phyloP scores from a whole-genome alignment of 2,113 vertebrate species.

The Zosterops japonicus region DNA sequence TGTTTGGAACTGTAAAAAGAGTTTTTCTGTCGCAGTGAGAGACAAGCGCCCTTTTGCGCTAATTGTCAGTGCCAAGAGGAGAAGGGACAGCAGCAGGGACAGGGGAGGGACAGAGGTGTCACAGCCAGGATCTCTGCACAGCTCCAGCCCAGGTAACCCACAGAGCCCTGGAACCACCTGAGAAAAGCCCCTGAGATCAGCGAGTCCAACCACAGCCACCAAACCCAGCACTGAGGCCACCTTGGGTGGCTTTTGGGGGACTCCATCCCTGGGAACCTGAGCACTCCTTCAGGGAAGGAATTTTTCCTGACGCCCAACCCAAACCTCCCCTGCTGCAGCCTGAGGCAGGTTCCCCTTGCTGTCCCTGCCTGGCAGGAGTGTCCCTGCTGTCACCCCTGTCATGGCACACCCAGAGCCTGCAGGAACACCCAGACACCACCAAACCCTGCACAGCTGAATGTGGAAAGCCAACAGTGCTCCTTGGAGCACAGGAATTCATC shows the following conservation, averaged over 20 bases:
- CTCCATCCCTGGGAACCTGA: not conserved
- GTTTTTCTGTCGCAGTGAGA: fast-evolving
- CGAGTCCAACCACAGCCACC: too few relatives aligned
- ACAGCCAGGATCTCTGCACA: too few relatives aligned
- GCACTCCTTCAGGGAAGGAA: too few relatives aligned
- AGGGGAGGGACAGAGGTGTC: not conserved
- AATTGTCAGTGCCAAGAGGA: not conserved
- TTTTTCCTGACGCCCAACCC: too few relatives aligned
- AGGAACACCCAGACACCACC: not conserved
- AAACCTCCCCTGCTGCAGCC: not conserved
- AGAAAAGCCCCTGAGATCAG: too few relatives aligned
- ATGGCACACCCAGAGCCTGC: not conserved
- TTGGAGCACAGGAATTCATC: not conserved
- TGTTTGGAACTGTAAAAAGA: not conserved
- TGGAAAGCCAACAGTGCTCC: fast-evolving
- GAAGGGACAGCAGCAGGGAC: not conserved
- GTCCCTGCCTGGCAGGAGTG: not conserved
- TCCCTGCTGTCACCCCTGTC: not conserved
- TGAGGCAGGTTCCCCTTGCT: not conserved
- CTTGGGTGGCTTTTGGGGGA: too few relatives aligned
- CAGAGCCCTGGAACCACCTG: too few relatives aligned
- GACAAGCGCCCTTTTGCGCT: not conserved
- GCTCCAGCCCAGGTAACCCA: not conserved
- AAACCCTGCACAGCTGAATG: fast-evolving
- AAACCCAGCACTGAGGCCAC: not conserved